A percentile compares a stretch with the other conserved stretches of the same genome.
Conservation (phyloP, 2,888 invertebrate species). For the Gerris lacustris region DNA sequence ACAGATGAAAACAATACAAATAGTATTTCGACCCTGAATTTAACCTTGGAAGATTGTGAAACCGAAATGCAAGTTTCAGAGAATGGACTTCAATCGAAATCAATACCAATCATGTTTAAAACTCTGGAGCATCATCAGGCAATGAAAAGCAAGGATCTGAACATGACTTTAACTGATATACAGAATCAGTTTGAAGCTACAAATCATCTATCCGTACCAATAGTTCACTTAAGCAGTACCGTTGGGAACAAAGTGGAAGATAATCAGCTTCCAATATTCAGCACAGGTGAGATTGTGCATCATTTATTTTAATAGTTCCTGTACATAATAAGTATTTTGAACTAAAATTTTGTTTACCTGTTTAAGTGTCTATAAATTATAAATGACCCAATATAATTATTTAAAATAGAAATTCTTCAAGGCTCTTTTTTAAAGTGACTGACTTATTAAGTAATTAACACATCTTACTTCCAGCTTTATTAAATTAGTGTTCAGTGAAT, state of each 20-base stretch:
- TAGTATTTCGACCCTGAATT: neutral
- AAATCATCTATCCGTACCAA: neutral
- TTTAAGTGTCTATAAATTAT: too few relatives aligned
- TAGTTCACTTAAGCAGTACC: neutral
- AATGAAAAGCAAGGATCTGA: neutral
- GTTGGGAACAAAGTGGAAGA: neutral
- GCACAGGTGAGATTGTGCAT: neutral
- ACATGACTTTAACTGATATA: neutral
- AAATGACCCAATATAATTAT: too few relatives aligned
- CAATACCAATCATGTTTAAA: neutral
- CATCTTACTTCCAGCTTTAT: too few relatives aligned
- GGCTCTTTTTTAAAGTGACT: too few relatives aligned
- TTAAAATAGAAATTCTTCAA: too few relatives aligned
- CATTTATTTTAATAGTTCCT: too few relatives aligned
- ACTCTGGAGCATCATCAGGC: neutral
- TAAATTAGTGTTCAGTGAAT: too few relatives aligned
- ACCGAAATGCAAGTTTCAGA: neutral
- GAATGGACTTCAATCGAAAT: neutral
- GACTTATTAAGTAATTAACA: too few relatives aligned
- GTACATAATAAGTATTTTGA: too few relatives aligned
- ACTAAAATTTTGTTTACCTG: too few relatives aligned
- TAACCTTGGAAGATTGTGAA: neutral
- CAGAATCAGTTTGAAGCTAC: neutral
- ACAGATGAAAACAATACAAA: neutral
- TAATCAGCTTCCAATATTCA: slow-evolving; percentile 1